Conservation (phyloP, 2,113 vertebrate genomes). For the Alaudala cheleensis region DNA sequence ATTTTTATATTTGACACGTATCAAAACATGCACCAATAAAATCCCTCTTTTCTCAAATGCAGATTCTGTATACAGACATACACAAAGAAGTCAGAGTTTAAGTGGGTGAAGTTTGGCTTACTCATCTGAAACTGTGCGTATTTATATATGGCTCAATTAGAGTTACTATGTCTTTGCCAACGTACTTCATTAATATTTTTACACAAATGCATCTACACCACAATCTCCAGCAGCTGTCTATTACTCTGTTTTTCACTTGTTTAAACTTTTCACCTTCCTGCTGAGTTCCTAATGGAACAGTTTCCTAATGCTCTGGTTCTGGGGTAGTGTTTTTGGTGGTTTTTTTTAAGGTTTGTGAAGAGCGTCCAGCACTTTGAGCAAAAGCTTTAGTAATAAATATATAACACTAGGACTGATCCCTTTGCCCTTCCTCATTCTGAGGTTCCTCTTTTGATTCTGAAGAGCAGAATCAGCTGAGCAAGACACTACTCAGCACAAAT, state of each 20-base stretch:
- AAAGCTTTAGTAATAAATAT: background rate
- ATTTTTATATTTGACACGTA: constrained; percentile 3
- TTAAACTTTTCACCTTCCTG: constrained; percentile 72
- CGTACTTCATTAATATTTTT: background rate
- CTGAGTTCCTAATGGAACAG: constrained; percentile 55
- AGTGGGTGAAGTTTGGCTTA: background rate
- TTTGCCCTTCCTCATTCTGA: constrained; percentile 16
- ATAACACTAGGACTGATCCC: background rate
- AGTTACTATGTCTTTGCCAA: background rate
- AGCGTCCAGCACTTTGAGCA: background rate
- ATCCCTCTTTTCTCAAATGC: background rate
- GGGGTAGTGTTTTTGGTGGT: background rate
- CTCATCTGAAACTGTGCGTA: background rate
- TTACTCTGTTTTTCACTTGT: constrained; percentile 57
- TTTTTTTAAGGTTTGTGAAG: background rate
- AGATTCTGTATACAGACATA: background rate
- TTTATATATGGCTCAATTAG: background rate
- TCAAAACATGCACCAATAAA: background rate
- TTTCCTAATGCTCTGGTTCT: constrained; percentile 49
- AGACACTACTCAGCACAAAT: constrained; percentile 18
- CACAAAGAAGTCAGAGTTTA: background rate
- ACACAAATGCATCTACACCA: background rate
- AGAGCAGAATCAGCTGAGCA: background rate
- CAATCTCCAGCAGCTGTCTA: background rate
- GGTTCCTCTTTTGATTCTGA: constrained; percentile 29